A percentile compares a stretch with the other conserved stretches of the same genome.
phyloP scores from a whole-genome alignment of 2,888 invertebrate species.

The Apotomis capreana region DNA sequence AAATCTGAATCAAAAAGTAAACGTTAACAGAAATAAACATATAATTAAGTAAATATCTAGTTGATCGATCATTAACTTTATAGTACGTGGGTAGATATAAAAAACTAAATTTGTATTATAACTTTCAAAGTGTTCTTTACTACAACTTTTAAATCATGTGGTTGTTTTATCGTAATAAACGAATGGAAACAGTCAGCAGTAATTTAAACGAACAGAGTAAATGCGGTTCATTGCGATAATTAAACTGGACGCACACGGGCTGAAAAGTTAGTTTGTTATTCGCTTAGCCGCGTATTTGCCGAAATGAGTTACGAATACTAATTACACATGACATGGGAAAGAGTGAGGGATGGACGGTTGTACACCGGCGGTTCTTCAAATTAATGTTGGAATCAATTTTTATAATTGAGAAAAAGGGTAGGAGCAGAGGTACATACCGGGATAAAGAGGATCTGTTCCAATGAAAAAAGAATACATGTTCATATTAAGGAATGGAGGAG shows the following conservation, averaged over 20 bases:
- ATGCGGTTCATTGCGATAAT: slow-evolving; percentile 42
- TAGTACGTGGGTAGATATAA: too few relatives aligned
- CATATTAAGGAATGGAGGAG: too few relatives aligned
- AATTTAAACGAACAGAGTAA: slow-evolving; percentile 43
- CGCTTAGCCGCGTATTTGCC: slow-evolving; percentile 41
- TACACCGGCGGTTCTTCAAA: slow-evolving; percentile 27
- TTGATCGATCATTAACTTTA: too few relatives aligned
- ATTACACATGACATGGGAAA: slow-evolving; percentile 40
- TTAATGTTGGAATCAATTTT: slow-evolving; percentile 22
- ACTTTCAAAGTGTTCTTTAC: background rate
- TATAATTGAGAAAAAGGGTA: too few relatives aligned
- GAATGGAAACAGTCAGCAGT: slow-evolving; percentile 28
- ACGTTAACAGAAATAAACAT: background rate
- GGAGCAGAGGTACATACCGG: too few relatives aligned
- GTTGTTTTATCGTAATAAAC: background rate
- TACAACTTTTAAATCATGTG: background rate
- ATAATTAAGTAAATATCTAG: background rate
- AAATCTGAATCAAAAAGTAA: background rate
- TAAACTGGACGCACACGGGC: slow-evolving; percentile 41
- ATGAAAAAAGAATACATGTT: too few relatives aligned
- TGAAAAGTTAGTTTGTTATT: slow-evolving; percentile 42
- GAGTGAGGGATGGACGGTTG: slow-evolving; percentile 37
- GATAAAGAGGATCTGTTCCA: too few relatives aligned
- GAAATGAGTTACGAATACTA: slow-evolving; percentile 41
- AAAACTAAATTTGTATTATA: too few relatives aligned